A percentile compares a stretch with the other conserved stretches of the same genome.
These are phyloP conservation scores for Agrochola litura DNA, from an alignment of 2,888 invertebrate species.

Conservation along the genomic window DNA sequence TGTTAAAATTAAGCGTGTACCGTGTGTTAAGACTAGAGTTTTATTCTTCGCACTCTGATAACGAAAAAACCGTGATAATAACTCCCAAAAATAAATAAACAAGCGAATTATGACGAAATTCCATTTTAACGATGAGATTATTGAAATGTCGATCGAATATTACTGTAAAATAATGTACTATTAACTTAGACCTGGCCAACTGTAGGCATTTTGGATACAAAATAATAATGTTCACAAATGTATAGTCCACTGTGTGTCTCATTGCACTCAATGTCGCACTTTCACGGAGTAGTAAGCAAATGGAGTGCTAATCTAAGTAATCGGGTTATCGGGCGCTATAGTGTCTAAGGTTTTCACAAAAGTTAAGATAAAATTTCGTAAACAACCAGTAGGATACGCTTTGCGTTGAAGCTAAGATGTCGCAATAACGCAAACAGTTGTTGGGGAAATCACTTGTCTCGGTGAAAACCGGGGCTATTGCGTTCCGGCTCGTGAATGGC, in stretches of 20 bases:
- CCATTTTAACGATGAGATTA: constrained; percentile 11
- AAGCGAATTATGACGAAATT: constrained; percentile 16
- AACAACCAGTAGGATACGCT: background rate
- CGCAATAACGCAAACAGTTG: too few relatives aligned
- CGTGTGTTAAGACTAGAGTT: constrained; percentile 23
- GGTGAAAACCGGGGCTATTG: too few relatives aligned
- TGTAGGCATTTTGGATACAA: constrained; percentile 14
- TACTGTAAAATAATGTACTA: constrained; percentile 11
- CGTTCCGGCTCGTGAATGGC: too few relatives aligned
- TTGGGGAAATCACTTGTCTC: too few relatives aligned
- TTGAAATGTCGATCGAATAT: constrained; percentile 11
- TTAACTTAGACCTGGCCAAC: constrained; percentile 5
- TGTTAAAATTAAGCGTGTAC: constrained; percentile 53
- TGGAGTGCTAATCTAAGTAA: constrained; percentile 13
- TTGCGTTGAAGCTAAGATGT: background rate
- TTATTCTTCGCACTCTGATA: constrained; percentile 36
- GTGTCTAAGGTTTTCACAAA: background rate
- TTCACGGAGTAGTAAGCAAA: constrained; percentile 33
- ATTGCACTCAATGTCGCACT: constrained; percentile 52
- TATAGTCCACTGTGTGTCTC: constrained; percentile 54
- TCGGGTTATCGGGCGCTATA: background rate
- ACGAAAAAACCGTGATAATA: constrained; percentile 13
- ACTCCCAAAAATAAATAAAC: constrained; percentile 2
- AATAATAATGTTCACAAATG: constrained; percentile 34
- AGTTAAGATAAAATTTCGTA: background rate